phyloP scores from a whole-genome alignment of 2,888 invertebrate genomes.

The Calameuta idolon region DNA sequence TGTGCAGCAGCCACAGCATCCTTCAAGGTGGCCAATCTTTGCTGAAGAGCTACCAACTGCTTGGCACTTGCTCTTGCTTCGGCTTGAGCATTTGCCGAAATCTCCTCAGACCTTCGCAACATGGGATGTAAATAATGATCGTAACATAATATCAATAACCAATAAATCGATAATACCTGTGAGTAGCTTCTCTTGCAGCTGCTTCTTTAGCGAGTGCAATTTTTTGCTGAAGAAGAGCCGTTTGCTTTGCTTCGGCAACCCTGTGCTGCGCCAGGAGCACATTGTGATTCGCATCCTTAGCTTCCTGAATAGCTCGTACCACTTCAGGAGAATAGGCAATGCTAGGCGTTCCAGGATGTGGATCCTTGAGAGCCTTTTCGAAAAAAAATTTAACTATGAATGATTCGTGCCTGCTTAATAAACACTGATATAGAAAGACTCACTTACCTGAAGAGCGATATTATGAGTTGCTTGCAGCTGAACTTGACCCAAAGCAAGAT shows the following conservation, averaged over 20 bases:
- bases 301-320: conserved; percentile 78
- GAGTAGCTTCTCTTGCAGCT: conserved; percentile 69
- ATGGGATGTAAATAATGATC: neutral
- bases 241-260: conserved; percentile 80
- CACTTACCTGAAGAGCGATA: conserved; percentile 58
- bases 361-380: conserved; percentile 51
- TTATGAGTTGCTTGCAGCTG: conserved; percentile 61
- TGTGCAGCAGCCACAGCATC: conserved; percentile 79
- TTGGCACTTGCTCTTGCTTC: conserved; percentile 69
- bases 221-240: conserved; percentile 78
- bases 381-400: neutral
- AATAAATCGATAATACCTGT: conserved; percentile 43
- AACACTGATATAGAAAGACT: neutral
- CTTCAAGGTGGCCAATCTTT: conserved; percentile 77
- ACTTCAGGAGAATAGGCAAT: conserved; percentile 75
- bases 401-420: neutral
- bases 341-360: conserved; percentile 53
- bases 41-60: conserved; percentile 74
- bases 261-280: conserved; percentile 80
- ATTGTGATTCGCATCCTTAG: conserved; percentile 79
- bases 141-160: conserved; percentile 43
- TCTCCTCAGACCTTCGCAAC: conserved; percentile 54
- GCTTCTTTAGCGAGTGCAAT: conserved; percentile 81
- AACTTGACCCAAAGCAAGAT: conserved; percentile 57
- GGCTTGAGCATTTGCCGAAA: conserved; percentile 55